Percentiles rank a stretch among this genome's conserved stretches.
These are phyloP conservation scores for Hypsibius dujardini DNA, from an alignment of 1,140 invertebrate species.

Conservation along the genomic window DNA sequence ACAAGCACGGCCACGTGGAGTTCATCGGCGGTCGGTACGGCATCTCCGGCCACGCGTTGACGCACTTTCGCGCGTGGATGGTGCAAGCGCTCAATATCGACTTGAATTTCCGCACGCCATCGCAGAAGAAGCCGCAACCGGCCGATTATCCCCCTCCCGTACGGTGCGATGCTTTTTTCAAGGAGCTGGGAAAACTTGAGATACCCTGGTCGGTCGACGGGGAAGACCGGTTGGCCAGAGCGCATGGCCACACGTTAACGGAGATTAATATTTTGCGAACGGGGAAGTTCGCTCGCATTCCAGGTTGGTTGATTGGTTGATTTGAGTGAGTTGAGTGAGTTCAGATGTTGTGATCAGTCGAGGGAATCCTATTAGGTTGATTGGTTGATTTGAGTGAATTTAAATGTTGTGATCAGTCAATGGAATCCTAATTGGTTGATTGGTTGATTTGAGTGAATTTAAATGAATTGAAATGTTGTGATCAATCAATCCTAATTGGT, in stretches of 20 bases:
- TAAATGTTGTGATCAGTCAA: no score
- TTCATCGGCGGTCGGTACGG: conserved; percentile 56
- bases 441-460: no score
- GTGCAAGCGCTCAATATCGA: conserved; percentile 35
- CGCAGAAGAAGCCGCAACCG: conserved; percentile 28
- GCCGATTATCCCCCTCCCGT: conserved; percentile 33
- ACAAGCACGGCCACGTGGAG: conserved; percentile 42
- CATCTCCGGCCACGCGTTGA: conserved; percentile 24
- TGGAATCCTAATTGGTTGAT: no score
- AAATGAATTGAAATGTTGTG: no score
- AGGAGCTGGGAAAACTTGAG: conserved; percentile 41
- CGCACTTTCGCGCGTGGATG: conserved; percentile 31
- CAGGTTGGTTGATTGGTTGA: conserved; percentile 73
- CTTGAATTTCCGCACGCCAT: conserved; percentile 33
- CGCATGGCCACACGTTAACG: conserved; percentile 84
- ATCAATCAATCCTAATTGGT: no score
- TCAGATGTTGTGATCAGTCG: no score
- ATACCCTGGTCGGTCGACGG: conserved; percentile 57
- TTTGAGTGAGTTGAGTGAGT: no score
- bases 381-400: no score
- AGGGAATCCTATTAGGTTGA: no score
- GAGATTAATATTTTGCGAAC: conserved; percentile 62
- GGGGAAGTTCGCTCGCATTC: conserved; percentile 59
- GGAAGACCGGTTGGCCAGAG: conserved; percentile 63
- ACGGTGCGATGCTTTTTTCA: conserved; percentile 40